A percentile compares a stretch with the other conserved stretches of the same genome.
Conservation (phyloP, 2,113 vertebrate species). For the Oostethus manadensis region DNA sequence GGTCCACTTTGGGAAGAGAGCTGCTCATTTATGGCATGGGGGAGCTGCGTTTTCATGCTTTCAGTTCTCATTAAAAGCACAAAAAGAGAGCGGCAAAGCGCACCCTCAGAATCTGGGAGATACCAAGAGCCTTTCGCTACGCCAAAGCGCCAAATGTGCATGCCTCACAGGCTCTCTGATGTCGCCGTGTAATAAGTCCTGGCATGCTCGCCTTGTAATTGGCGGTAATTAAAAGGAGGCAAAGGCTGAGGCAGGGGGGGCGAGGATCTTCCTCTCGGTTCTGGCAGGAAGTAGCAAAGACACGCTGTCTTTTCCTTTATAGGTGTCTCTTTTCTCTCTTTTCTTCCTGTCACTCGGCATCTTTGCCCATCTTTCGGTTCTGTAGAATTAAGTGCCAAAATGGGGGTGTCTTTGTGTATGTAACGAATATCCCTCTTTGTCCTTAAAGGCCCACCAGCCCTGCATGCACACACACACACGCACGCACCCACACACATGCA, state of each 20-base stretch:
- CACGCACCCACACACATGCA: constrained; percentile 24
- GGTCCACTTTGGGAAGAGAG: constrained; percentile 29
- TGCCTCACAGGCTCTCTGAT: constrained; percentile 45
- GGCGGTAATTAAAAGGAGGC: constrained; percentile 72
- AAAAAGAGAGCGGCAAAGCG: constrained; percentile 52
- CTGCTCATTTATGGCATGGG: constrained; percentile 46
- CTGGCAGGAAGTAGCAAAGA: constrained; percentile 67
- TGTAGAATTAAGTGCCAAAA: constrained; percentile 26
- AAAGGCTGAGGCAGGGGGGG: constrained; percentile 53
- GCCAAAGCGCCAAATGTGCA: constrained; percentile 60
- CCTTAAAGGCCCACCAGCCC: constrained; percentile 35
- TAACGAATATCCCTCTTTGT: constrained; percentile 51
- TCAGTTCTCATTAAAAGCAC: constrained; percentile 68
- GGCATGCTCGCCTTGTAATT: constrained; percentile 71
- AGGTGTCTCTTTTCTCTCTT: constrained; percentile 54
- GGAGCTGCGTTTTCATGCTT: constrained; percentile 58
- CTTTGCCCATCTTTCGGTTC: constrained; percentile 50
- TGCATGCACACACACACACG: background rate
- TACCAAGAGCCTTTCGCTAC: constrained; percentile 28
- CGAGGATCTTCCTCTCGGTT: constrained; percentile 58
- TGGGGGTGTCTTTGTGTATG: constrained; percentile 25
- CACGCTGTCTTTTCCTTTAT: constrained; percentile 65
- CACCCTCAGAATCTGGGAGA: constrained; percentile 45
- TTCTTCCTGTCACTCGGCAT: constrained; percentile 52
- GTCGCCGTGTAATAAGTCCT: constrained; percentile 65